Evolutionary conservation across 2,888 invertebrate species (phyloP).

Genomic region (Horisme vitalbata): DNA sequence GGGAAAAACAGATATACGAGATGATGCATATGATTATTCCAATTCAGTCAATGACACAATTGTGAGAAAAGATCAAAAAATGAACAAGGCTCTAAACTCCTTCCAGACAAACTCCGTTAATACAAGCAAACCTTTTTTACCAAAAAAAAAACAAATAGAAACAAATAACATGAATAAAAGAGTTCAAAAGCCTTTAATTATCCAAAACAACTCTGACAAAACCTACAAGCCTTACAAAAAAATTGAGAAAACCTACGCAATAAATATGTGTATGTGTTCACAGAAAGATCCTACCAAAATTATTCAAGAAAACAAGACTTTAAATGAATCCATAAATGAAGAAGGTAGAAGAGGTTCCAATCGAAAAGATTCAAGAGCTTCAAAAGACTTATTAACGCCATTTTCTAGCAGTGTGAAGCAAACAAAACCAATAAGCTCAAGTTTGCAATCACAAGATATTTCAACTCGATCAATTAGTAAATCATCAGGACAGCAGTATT

Average conservation of each 20-base stretch:
- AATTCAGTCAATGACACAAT: slow-evolving; percentile 3
- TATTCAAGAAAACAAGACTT: slow-evolving; percentile 15
- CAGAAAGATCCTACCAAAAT: slow-evolving; percentile 40
- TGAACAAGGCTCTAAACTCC: slow-evolving; percentile 12
- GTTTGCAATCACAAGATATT: slow-evolving; percentile 29
- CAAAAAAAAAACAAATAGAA: slow-evolving; percentile 17
- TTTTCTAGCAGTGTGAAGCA: slow-evolving; percentile 40
- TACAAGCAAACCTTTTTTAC: slow-evolving; percentile 5
- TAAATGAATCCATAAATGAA: slow-evolving; percentile 2
- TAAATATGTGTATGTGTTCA: slow-evolving; percentile 63
- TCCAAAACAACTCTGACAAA: slow-evolving; percentile 30
- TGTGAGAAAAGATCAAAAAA: slow-evolving; percentile 17
- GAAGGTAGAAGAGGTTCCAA: slow-evolving; percentile 3
- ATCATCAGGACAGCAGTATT: slow-evolving; percentile 31
- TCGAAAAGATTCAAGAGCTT: slow-evolving; percentile 34
- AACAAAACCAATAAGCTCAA: slow-evolving; percentile 45
- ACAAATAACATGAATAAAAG: slow-evolving; percentile 15
- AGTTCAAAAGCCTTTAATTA: slow-evolving; percentile 20
- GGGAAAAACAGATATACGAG: slow-evolving; percentile 4
- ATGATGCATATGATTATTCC: not conserved
- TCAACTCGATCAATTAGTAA: slow-evolving; percentile 28
- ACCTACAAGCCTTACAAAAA: slow-evolving; percentile 37
- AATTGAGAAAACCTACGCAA: slow-evolving; percentile 53
- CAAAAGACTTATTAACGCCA: slow-evolving; percentile 34
- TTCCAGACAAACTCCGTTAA: slow-evolving; percentile 8